Conservation (phyloP, 2,888 invertebrate species). For the Tenthredo scrophulariae region DNA sequence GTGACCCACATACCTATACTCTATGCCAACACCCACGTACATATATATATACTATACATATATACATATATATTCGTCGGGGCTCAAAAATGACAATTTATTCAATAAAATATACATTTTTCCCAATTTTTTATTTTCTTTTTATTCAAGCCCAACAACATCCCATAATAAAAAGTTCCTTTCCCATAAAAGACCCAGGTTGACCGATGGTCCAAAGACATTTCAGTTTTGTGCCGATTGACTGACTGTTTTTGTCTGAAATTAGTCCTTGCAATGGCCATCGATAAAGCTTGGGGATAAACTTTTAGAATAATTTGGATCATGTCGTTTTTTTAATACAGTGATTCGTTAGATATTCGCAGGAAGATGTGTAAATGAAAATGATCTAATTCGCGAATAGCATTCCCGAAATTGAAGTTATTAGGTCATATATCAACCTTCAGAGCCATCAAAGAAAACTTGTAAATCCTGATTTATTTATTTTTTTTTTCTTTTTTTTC, state of each 20-base stretch:
- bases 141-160: neutral
- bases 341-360: neutral
- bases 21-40: neutral
- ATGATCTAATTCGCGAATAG: neutral
- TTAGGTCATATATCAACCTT: no score
- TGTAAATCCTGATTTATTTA: neutral
- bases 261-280: neutral
- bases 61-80: neutral
- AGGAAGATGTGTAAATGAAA: neutral
- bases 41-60: neutral
- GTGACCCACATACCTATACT: conserved; percentile 36
- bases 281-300: neutral
- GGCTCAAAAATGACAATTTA: conserved; percentile 19
- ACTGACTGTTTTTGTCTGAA: neutral
- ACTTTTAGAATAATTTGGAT: neutral
- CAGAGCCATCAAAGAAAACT: neutral
- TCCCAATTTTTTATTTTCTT: neutral
- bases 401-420: no score
- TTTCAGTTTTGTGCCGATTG: neutral
- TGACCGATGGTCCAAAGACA: neutral
- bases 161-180: neutral
- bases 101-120: neutral
- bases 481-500: neutral
- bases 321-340: no score
- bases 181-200: neutral